Evolutionary conservation across 2,888 invertebrate species (phyloP).

Genomic region (Callyntrura sp.): DNA sequence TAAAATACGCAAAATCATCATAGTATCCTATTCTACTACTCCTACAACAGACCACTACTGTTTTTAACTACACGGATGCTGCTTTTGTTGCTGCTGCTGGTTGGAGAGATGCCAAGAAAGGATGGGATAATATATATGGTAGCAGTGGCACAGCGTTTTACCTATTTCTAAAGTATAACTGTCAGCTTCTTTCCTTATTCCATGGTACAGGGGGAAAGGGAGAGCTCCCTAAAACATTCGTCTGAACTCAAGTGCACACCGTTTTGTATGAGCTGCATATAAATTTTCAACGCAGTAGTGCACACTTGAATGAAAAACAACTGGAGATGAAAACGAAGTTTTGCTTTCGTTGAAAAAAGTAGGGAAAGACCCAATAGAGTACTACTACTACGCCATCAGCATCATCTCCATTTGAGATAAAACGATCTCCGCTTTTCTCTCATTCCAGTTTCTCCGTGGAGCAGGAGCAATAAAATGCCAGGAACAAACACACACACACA

Average conservation of each 20-base stretch:
- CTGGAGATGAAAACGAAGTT: neutral
- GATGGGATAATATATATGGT: constrained; percentile 3
- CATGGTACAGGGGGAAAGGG: neutral
- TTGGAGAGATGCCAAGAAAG: constrained; percentile 8
- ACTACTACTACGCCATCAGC: neutral
- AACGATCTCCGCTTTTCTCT: constrained; percentile 3
- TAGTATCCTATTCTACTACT: constrained; percentile 4
- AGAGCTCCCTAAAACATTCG: neutral
- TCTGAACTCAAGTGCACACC: constrained; percentile 1
- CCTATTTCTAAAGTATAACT: constrained; percentile 18
- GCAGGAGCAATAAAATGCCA: constrained; percentile 61
- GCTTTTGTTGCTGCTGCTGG: constrained; percentile 9
- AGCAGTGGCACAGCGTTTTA: neutral
- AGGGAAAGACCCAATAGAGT: constrained; percentile 19
- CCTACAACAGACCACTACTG: neutral
- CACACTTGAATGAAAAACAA: constrained; percentile 34
- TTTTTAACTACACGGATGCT: neutral
- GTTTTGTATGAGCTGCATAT: constrained; percentile 6
- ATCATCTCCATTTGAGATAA: constrained; percentile 22
- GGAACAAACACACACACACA: constrained; percentile 50
- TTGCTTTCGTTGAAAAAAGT: neutral
- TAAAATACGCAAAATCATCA: constrained; percentile 65
- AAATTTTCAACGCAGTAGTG: neutral
- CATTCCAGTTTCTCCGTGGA: neutral
- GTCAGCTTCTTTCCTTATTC: neutral